phyloP scores from a whole-genome alignment of 2,797 vertebrate genomes.

The Anguilla marmorata region DNA sequence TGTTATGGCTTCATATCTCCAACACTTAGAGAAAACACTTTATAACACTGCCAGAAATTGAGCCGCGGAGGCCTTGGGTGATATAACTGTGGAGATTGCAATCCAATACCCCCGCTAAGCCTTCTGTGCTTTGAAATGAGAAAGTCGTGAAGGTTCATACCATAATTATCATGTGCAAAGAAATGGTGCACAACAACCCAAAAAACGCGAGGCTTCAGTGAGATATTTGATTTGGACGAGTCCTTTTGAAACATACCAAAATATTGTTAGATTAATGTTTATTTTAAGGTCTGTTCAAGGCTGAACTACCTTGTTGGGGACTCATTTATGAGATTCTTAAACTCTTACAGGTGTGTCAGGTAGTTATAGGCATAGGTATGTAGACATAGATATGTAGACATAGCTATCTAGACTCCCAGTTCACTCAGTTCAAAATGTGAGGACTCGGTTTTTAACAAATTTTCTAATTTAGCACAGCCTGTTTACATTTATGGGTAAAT shows the following conservation, averaged over 20 bases:
- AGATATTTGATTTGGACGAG: neutral
- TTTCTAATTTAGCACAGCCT: neutral
- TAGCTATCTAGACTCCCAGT: neutral
- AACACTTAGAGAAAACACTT: constrained; percentile 40
- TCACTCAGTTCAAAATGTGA: neutral
- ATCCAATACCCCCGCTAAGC: constrained; percentile 59
- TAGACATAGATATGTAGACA: neutral
- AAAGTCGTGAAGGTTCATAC: constrained; percentile 56
- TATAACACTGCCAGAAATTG: constrained; percentile 52
- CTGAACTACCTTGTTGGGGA: neutral
- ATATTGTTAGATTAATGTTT: neutral
- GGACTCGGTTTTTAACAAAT: neutral
- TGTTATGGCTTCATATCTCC: constrained; percentile 36
- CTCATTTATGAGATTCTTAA: neutral
- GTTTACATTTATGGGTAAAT: neutral
- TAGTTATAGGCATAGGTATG: neutral
- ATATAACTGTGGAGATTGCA: constrained; percentile 60
- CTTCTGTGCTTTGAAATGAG: constrained; percentile 54
- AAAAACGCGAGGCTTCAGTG: constrained; percentile 7
- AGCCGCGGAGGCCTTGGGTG: constrained; percentile 41
- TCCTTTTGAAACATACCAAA: constrained; percentile 5
- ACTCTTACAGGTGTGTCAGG: neutral
- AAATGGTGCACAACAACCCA: constrained; percentile 50
- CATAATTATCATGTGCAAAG: constrained; percentile 59
- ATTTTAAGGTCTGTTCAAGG: neutral